These are phyloP conservation scores for Pseudotriccus pelzelni DNA, from an alignment of 2,797 vertebrate genomes.

Conservation along the genomic window DNA sequence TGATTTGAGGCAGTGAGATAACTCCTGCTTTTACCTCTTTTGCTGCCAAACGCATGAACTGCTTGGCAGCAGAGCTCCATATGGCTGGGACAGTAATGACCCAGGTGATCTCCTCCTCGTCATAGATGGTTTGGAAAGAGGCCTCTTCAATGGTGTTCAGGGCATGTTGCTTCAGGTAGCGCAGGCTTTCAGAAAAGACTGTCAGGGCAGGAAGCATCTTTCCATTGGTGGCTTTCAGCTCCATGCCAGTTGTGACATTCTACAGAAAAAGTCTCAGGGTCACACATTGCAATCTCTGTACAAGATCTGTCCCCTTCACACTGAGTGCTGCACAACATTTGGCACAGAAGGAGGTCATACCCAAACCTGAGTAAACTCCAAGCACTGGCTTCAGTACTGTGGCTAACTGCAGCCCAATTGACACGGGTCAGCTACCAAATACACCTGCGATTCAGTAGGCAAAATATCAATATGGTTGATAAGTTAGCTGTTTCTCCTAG, in stretches of 20 bases:
- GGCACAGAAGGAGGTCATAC: not conserved
- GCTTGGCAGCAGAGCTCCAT: conserved; percentile 47
- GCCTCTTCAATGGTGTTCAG: conserved; percentile 13
- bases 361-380: not conserved
- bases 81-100: conserved; percentile 65
- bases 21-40: conserved; percentile 11
- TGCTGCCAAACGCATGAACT: conserved; percentile 62
- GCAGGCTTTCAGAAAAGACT: conserved; percentile 48
- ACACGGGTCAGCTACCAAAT: not conserved
- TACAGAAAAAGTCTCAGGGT: not conserved
- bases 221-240: conserved; percentile 43
- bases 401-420: not conserved
- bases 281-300: not conserved
- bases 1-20: not conserved
- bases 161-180: conserved; percentile 51
- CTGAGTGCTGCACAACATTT: not conserved
- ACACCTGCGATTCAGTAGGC: not conserved
- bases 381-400: not conserved
- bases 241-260: not conserved
- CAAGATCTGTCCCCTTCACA: not conserved
- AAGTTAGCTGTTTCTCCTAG: not conserved
- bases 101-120: conserved; percentile 47
- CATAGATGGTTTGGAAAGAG: not conserved
- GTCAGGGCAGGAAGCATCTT: conserved; percentile 20
- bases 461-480: not conserved